Conservation (phyloP, 2,888 invertebrate species). For the Cantharis flavilabris region DNA sequence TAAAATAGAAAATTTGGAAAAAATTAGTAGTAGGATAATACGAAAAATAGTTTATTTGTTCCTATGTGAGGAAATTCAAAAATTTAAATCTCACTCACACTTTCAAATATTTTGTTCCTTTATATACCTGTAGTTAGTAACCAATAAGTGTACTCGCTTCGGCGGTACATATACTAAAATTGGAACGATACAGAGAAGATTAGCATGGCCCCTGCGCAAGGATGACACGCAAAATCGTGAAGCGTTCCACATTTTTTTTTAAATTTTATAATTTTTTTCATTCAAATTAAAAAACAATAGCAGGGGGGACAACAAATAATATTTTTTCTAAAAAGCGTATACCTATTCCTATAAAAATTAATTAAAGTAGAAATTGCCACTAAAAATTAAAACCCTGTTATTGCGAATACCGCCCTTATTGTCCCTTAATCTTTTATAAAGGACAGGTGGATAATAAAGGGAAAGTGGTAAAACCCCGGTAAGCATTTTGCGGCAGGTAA, state of each 20-base stretch:
- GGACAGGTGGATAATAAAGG: neutral
- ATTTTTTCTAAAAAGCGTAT: too few species aligned
- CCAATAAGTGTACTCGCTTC: constrained; percentile 65
- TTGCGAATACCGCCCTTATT: too few species aligned
- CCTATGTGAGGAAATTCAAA: too few species aligned
- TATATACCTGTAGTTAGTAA: neutral
- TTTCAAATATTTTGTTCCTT: neutral
- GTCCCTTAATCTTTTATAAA: neutral
- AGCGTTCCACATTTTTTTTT: constrained; percentile 78
- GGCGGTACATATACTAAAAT: constrained; percentile 85
- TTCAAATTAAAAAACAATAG: too few species aligned
- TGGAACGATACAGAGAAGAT: constrained; percentile 93
- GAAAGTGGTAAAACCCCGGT: neutral
- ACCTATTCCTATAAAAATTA: too few species aligned
- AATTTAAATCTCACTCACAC: neutral
- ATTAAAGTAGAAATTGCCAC: too few species aligned
- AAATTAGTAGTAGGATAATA: too few species aligned
- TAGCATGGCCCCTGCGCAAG: constrained; percentile 92
- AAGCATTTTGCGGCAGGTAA: neutral
- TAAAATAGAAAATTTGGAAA: too few species aligned
- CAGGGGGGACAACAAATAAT: too few species aligned
- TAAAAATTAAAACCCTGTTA: too few species aligned
- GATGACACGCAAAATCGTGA: constrained; percentile 93
- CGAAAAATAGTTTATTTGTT: too few species aligned
- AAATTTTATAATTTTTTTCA: neutral